Evolutionary conservation across 2,888 invertebrate genomes (phyloP).

Genomic region (Ophonus ardosiacus): DNA sequence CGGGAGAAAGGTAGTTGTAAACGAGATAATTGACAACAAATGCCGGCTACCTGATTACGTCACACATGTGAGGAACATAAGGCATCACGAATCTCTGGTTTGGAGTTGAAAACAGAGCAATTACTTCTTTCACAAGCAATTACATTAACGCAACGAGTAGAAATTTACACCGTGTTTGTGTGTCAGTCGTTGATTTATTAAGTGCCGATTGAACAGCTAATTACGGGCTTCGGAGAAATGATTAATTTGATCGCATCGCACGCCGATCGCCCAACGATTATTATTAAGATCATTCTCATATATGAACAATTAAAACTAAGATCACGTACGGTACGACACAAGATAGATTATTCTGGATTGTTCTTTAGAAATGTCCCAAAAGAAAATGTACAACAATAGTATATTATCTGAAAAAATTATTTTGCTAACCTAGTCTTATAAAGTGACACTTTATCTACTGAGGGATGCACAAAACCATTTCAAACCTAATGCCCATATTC

Average conservation of each 20-base stretch:
- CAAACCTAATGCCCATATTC: too few species aligned
- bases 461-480: too few species aligned
- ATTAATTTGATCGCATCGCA: slow-evolving; percentile 52
- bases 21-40: slow-evolving; percentile 1
- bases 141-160: slow-evolving; percentile 39
- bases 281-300: slow-evolving; percentile 6
- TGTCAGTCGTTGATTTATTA: slow-evolving; percentile 57
- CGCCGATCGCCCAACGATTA: neutral
- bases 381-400: too few species aligned
- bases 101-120: slow-evolving; percentile 50
- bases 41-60: slow-evolving; percentile 20
- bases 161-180: slow-evolving; percentile 43
- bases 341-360: too few species aligned
- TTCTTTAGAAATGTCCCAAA: too few species aligned
- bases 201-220: slow-evolving; percentile 60
- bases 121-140: slow-evolving; percentile 48
- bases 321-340: neutral
- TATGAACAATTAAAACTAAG: neutral
- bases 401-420: too few species aligned
- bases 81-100: neutral
- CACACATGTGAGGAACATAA: neutral
- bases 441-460: too few species aligned
- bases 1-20: neutral
- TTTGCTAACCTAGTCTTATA: too few species aligned
- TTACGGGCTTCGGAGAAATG: slow-evolving; percentile 53